phyloP scores from a whole-genome alignment of 2,113 vertebrate species.

The Monarcha castaneiventris region DNA sequence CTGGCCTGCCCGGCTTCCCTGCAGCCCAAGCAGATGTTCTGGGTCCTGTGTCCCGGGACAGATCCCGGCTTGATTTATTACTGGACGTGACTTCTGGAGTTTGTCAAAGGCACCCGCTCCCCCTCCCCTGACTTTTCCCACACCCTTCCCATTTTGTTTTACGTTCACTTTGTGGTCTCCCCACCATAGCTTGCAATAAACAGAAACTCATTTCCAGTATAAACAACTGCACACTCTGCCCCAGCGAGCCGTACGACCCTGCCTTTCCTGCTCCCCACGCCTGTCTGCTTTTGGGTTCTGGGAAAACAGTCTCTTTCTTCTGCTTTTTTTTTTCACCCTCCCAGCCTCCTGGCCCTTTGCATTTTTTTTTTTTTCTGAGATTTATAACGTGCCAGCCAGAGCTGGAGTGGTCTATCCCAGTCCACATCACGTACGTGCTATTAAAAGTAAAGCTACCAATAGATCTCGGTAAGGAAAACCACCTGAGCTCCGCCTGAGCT shows the following conservation, averaged over 20 bases:
- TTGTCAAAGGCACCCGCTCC: constrained; percentile 48
- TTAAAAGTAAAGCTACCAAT: constrained; percentile 20
- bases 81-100: constrained; percentile 65
- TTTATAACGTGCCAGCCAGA: constrained; percentile 34
- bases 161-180: constrained; percentile 41
- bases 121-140: constrained; percentile 38
- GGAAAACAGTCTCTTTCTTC: background rate
- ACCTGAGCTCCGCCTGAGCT: background rate
- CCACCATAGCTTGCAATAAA: constrained; percentile 40
- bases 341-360: background rate
- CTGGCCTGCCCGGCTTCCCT: background rate
- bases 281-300: background rate
- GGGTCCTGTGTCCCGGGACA: constrained; percentile 17
- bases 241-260: background rate
- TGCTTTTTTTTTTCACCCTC: background rate
- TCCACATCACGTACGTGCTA: background rate
- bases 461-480: background rate
- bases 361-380: background rate
- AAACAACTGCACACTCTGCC: constrained; percentile 39
- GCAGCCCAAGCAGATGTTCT: constrained; percentile 58
- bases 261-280: background rate
- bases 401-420: background rate
- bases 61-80: constrained; percentile 49
- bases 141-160: constrained; percentile 59
- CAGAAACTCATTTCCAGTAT: constrained; percentile 53